Conservation (phyloP, 2,113 vertebrate genomes). For the Cepphus grylle region DNA sequence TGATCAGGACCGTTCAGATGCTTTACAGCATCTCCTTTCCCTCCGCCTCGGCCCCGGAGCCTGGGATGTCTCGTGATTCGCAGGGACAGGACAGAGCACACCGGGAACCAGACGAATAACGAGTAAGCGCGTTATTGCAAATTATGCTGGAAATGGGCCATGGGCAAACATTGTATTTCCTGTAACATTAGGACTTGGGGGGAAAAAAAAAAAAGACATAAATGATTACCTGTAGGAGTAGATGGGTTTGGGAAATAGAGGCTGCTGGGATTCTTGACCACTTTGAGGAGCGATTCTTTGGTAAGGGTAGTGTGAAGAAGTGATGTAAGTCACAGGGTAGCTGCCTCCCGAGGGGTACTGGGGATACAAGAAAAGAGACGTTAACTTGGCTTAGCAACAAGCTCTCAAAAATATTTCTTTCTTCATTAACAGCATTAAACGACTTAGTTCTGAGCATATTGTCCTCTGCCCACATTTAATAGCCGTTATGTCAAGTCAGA, state of each 20-base stretch:
- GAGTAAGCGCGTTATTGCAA: background rate
- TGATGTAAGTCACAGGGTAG: conserved; percentile 75
- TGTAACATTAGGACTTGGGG: background rate
- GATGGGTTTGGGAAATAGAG: conserved; percentile 92
- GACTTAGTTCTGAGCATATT: background rate
- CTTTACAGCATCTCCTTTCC: background rate
- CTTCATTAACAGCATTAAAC: background rate
- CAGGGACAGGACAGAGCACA: background rate
- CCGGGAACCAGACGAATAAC: background rate
- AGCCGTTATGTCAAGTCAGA: background rate
- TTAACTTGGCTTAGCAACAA: background rate
- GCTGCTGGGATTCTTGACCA: conserved; percentile 75
- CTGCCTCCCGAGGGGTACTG: conserved; percentile 79
- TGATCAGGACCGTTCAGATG: background rate
- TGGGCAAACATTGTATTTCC: background rate
- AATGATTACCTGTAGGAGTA: conserved; percentile 94
- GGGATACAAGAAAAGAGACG: background rate
- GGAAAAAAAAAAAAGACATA: background rate
- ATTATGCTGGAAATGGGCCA: background rate
- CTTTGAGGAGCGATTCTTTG: conserved; percentile 79
- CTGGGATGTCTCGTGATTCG: background rate
- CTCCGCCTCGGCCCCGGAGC: background rate
- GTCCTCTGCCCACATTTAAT: background rate
- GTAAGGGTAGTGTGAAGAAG: conserved; percentile 80
- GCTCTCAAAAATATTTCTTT: background rate